Conservation (phyloP, 2,888 invertebrate genomes). For the Dione juno region DNA sequence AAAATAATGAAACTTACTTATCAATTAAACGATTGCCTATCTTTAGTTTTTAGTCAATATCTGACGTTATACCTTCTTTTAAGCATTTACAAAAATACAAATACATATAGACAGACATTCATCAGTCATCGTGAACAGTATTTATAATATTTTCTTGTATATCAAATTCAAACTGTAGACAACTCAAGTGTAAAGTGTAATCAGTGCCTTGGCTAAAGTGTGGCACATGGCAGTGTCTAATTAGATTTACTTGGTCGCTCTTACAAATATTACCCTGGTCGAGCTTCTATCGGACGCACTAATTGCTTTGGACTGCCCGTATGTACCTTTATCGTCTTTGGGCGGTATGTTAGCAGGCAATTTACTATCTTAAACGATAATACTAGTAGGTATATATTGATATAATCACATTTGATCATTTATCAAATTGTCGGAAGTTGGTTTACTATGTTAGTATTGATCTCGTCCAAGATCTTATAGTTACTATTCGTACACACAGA, state of each 20-base stretch:
- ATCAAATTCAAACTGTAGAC: not conserved
- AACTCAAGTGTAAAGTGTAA: constrained; percentile 9
- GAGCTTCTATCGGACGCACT: constrained; percentile 25
- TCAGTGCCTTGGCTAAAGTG: not conserved
- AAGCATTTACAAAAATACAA: too few species aligned
- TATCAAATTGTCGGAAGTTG: not conserved
- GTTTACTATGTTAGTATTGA: not conserved
- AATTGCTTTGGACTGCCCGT: constrained; percentile 25
- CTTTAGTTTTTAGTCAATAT: too few species aligned
- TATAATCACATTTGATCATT: not conserved
- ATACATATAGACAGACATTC: too few species aligned
- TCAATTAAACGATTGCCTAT: too few species aligned
- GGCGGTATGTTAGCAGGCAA: not conserved
- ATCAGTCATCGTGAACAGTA: too few species aligned
- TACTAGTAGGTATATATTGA: constrained; percentile 9
- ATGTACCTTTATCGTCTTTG: constrained; percentile 21
- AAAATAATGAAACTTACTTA: too few species aligned
- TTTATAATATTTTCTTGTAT: too few species aligned
- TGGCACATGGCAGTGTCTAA: constrained; percentile 5
- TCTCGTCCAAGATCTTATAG: not conserved
- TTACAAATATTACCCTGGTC: constrained; percentile 25
- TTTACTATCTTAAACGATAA: constrained; percentile 12
- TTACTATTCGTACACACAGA: not conserved
- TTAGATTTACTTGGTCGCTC: constrained; percentile 26
- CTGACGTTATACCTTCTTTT: too few species aligned